phyloP scores from a whole-genome alignment of 2,797 vertebrate species.

The Aratinga solstitialis region DNA sequence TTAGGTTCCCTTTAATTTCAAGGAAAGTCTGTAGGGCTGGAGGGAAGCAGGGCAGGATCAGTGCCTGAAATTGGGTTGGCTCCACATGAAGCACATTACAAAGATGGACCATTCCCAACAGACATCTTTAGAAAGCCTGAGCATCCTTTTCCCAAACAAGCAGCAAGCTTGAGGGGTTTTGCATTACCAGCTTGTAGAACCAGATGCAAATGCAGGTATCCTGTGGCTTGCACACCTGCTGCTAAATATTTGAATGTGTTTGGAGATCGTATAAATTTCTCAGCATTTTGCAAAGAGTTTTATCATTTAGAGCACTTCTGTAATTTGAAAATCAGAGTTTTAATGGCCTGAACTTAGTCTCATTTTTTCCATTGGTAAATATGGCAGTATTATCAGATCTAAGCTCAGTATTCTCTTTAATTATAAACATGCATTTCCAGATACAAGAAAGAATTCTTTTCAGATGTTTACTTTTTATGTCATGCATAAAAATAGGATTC shows the following conservation, averaged over 20 bases:
- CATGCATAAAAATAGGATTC: neutral
- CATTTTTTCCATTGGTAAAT: neutral
- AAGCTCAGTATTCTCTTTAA: neutral
- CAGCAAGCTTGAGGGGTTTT: conserved; percentile 50
- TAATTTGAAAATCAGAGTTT: conserved; percentile 38
- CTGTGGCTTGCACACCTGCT: conserved; percentile 65
- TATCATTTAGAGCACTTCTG: neutral
- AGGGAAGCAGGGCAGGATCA: neutral
- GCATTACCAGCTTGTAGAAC: conserved; percentile 44
- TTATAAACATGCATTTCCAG: neutral
- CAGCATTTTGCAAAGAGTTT: neutral
- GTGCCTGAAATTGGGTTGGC: neutral
- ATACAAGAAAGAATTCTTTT: neutral
- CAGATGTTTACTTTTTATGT: neutral
- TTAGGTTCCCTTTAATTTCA: neutral
- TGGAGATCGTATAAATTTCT: conserved; percentile 58
- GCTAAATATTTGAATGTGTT: conserved; percentile 57
- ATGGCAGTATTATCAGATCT: neutral
- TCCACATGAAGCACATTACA: neutral
- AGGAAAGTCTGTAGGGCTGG: neutral
- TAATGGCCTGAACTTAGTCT: neutral
- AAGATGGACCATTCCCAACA: neutral
- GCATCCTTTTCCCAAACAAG: conserved; percentile 24
- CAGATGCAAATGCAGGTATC: conserved; percentile 69
- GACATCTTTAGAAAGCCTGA: neutral